These are phyloP conservation scores for Thalassophryne amazonica DNA, from an alignment of 2,797 vertebrate genomes.

Conservation along the genomic window DNA sequence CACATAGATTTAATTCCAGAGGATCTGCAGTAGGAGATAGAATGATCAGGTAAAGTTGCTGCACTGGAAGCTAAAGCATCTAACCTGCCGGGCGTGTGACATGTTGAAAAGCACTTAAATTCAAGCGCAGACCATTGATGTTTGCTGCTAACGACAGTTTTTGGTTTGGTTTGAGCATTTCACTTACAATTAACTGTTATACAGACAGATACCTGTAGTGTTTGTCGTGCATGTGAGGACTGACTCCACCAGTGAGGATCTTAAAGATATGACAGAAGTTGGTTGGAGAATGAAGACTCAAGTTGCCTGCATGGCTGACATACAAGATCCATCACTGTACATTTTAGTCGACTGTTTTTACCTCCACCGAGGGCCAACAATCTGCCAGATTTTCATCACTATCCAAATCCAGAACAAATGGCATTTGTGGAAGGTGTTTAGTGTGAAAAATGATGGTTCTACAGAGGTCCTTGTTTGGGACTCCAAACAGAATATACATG, in stretches of 20 bases:
- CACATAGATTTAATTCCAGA: slow-evolving; percentile 94
- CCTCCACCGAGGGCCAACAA: too few relatives aligned
- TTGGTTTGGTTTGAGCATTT: slow-evolving; percentile 23
- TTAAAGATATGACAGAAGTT: neutral
- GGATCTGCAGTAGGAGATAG: slow-evolving; percentile 98
- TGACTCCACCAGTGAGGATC: slow-evolving; percentile 32
- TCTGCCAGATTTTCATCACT: too few relatives aligned
- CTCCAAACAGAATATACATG: too few relatives aligned
- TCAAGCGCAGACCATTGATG: slow-evolving; percentile 3
- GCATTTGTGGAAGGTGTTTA: too few relatives aligned
- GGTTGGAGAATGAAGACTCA: neutral
- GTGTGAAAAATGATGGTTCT: too few relatives aligned
- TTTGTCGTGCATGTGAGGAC: slow-evolving; percentile 50
- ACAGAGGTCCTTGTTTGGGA: too few relatives aligned
- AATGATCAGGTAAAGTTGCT: slow-evolving; percentile 95
- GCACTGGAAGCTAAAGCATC: slow-evolving; percentile 45
- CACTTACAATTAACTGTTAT: slow-evolving; percentile 28
- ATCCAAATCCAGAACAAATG: too few relatives aligned
- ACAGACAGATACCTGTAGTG: slow-evolving; percentile 23
- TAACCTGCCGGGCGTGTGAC: slow-evolving; percentile 55
- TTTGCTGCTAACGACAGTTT: slow-evolving; percentile 3
- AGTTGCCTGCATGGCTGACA: slow-evolving; percentile 36
- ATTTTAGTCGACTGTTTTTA: too few relatives aligned
- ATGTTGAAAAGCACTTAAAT: slow-evolving; percentile 30
- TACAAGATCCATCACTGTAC: neutral